Percentiles rank a stretch among this genome's conserved stretches.
phyloP scores from a whole-genome alignment of 2,888 invertebrate species.

The Nomada ruficornis region DNA sequence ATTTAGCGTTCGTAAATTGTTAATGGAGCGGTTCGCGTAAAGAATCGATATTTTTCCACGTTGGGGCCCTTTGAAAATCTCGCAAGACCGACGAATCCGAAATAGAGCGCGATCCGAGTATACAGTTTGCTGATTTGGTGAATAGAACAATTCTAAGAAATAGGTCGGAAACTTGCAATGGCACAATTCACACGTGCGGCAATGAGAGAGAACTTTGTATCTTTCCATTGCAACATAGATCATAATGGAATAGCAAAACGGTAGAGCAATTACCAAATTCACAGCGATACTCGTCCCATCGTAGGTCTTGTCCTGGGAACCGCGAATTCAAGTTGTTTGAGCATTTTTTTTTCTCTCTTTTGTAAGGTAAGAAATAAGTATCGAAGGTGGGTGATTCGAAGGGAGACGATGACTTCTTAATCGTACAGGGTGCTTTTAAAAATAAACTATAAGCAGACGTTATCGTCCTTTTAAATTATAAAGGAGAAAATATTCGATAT shows the following conservation, averaged over 20 bases:
- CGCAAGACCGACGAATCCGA: not conserved
- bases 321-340: not conserved
- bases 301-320: not conserved
- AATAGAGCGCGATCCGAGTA: not conserved
- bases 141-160: not conserved
- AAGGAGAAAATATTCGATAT: conserved; percentile 21
- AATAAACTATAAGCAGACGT: conserved; percentile 25
- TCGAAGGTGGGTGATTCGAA: conserved; percentile 4
- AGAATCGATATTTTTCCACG: conserved; percentile 14
- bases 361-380: not conserved
- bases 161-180: not conserved
- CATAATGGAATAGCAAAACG: not conserved
- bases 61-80: not conserved
- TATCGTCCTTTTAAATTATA: conserved; percentile 24
- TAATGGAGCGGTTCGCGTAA: not conserved
- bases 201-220: not conserved
- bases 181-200: not conserved
- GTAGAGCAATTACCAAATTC: not conserved
- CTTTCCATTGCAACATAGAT: not conserved
- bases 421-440: conserved; percentile 49
- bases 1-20: conserved; percentile 22
- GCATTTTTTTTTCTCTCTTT: conserved; percentile 2
- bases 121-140: not conserved
- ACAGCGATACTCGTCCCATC: not conserved
- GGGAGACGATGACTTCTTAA: conserved; percentile 15